Conservation (phyloP, 2,113 vertebrate genomes). For the Electrona antarctica region DNA sequence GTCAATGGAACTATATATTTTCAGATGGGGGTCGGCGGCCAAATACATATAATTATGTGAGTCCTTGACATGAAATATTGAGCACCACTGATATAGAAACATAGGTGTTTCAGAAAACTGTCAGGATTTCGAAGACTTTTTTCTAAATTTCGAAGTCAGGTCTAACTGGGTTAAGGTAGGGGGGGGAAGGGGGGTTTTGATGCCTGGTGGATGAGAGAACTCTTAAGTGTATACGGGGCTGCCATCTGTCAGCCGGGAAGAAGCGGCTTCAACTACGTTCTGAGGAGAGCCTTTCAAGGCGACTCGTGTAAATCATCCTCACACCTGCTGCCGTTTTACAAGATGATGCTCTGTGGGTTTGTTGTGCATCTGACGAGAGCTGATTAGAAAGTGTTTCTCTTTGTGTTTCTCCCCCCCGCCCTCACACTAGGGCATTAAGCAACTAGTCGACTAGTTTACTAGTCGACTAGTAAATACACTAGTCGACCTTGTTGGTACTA, state of each 20-base stretch:
- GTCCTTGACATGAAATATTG: too few species aligned
- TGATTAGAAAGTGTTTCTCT: not conserved
- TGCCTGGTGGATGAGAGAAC: constrained; percentile 29
- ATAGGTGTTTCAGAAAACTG: too few species aligned
- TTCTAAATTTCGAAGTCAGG: too few species aligned
- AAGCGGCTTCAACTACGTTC: not conserved
- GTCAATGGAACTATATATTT: too few species aligned
- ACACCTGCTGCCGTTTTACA: not conserved
- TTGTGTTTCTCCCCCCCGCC: constrained; percentile 19
- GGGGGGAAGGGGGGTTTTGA: constrained; percentile 40
- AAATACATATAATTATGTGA: too few species aligned
- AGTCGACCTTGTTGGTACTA: too few species aligned
- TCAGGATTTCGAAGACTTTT: too few species aligned
- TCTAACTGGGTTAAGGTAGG: not conserved
- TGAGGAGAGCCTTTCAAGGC: not conserved
- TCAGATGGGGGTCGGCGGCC: too few species aligned
- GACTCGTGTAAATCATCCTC: constrained; percentile 12
- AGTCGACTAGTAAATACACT: too few species aligned
- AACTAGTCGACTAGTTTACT: too few species aligned
- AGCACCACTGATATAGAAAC: too few species aligned
- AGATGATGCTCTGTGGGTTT: constrained; percentile 4
- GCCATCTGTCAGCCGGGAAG: constrained; percentile 38
- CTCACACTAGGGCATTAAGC: too few species aligned
- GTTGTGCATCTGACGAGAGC: not conserved
- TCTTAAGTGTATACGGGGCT: constrained; percentile 21